Evolutionary conservation across 2,888 invertebrate species (phyloP), one percentile per base, ranked within the genome.

Genomic region (Hypomecis atomaria): DNA sequence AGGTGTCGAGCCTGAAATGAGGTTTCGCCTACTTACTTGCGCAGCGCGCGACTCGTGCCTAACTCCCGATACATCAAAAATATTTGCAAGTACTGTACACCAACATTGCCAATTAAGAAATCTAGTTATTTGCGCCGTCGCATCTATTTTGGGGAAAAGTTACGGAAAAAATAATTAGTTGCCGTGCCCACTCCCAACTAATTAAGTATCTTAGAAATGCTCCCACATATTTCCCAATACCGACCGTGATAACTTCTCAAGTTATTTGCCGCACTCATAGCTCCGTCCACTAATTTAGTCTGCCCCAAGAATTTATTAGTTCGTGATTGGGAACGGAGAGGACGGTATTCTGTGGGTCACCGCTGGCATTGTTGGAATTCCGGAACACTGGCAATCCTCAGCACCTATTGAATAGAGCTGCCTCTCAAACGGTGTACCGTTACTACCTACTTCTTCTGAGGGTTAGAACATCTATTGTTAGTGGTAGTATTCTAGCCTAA

Each of bases 341-440:
- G 66, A 72, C 77, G 69, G 77, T 76, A 82, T 83, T 78, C 77
- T 78, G 78, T 62, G 83, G 84, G 75, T 71, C 68, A 71, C 83
- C 82, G 64, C 65, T 65, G 78, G 76, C 71, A 82, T 82, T 81
- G 77, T 75, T 68, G 82, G 82, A 82, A 85, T 86, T 71, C 66
- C 71, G 68, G 62, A 59, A 68, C 68, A 63, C 60, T 56, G 69
- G 69, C 71, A 75, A 71, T 64, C 65, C 62, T 53, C 66, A 63
- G 61, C 50, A 62, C 65, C 62, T 36, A 48, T 40, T 37, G n/a
- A 52, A 45, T 56, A 33, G 33, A 50, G 23, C 37, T 10, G 8
- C 40, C 10, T 40, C 40, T 40, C 40, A 40, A 40, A 40, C 0
- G 8, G 40, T 23, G 23, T 23, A 23, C 23, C 23, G n/a, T n/a